phyloP scores from a whole-genome alignment of 2,113 vertebrate species.

The Diphyllodes magnificus region DNA sequence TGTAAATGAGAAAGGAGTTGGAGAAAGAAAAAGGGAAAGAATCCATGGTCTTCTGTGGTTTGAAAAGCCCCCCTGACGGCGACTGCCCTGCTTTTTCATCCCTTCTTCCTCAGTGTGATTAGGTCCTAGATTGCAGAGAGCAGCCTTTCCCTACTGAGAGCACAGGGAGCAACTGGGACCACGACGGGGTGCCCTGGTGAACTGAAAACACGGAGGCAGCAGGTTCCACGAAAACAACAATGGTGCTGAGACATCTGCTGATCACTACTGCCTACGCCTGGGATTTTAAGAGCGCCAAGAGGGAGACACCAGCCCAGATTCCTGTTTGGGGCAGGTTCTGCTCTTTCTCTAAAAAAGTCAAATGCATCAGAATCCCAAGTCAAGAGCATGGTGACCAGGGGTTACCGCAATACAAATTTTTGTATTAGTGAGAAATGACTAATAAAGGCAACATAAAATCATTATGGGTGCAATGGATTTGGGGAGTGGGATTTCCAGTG shows the following conservation, averaged over 20 bases:
- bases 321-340: not conserved
- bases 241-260: not conserved
- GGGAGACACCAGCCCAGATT: not conserved
- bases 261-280: not conserved
- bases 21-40: not conserved
- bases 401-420: not conserved
- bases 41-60: not conserved
- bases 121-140: not conserved
- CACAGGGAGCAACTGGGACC: not conserved
- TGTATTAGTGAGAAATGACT: not conserved
- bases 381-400: not conserved
- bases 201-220: not conserved
- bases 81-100: not conserved
- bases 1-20: conserved; percentile 28
- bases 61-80: not conserved
- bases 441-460: not conserved
- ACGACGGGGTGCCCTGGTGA: not conserved
- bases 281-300: not conserved
- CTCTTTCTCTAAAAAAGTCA: not conserved
- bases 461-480: fast-evolving
- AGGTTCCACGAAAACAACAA: not conserved
- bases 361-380: not conserved
- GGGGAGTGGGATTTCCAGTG: not conserved
- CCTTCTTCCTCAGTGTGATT: not conserved
- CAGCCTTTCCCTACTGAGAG: not conserved